phyloP scores from a whole-genome alignment of 2,888 invertebrate genomes.

The Camptogramma bilineatum region DNA sequence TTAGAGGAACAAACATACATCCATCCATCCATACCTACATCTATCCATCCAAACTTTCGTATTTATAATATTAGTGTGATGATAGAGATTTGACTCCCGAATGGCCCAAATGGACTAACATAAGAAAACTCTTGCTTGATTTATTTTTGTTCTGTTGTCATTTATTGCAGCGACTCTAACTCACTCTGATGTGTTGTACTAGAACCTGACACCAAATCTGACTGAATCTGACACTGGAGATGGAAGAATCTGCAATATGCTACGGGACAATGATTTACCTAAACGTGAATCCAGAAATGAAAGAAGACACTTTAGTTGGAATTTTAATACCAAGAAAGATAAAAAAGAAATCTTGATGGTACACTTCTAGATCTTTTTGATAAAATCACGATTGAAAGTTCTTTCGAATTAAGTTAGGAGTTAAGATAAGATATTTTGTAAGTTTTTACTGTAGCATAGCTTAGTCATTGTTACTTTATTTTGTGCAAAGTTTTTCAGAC shows the following conservation, averaged over 20 bases:
- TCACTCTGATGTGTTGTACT: slow-evolving; percentile 73
- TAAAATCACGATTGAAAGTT: background rate
- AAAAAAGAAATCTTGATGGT: background rate
- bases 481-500: slow-evolving; percentile 28
- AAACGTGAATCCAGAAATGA: background rate
- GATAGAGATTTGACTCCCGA: no score
- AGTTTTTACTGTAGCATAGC: slow-evolving; percentile 14
- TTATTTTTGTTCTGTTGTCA: slow-evolving; percentile 37
- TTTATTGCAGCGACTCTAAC: slow-evolving; percentile 66
- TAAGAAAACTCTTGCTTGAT: background rate
- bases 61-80: no score
- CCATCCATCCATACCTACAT: no score
- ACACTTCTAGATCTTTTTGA: no score
- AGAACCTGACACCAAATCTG: slow-evolving; percentile 38
- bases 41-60: no score
- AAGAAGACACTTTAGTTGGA: background rate
- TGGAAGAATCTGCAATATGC: slow-evolving; percentile 15
- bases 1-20: no score
- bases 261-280: background rate
- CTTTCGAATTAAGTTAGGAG: background rate
- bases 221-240: slow-evolving; percentile 24
- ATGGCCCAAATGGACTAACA: no score
- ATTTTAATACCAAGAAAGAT: background rate
- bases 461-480: background rate
- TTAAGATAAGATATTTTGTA: slow-evolving; percentile 10